A percentile compares a stretch with the other conserved stretches of the same genome.
phyloP scores from a whole-genome alignment of 2,888 invertebrate genomes.

The Ormyrus pomaceus region DNA sequence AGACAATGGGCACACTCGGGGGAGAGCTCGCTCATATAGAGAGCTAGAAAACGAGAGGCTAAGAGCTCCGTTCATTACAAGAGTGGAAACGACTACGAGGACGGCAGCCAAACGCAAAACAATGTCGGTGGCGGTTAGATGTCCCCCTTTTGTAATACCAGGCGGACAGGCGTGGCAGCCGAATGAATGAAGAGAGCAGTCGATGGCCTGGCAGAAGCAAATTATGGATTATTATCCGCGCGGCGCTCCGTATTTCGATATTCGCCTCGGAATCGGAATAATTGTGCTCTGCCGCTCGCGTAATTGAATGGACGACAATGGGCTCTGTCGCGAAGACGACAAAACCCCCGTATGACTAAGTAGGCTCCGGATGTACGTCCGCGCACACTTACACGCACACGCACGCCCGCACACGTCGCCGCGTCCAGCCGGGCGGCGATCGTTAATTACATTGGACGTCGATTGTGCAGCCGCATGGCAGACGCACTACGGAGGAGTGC shows the following conservation, averaged over 20 bases:
- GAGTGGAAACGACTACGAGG: background rate
- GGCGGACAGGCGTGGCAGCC: background rate
- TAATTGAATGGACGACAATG: constrained; percentile 34
- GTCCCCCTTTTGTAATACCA: constrained; percentile 23
- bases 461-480: constrained; percentile 14
- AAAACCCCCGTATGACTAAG: constrained; percentile 25
- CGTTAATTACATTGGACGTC: constrained; percentile 42
- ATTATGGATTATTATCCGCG: constrained; percentile 37
- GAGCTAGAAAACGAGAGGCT: constrained; percentile 6
- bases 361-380: background rate
- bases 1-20: constrained; percentile 23
- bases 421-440: background rate
- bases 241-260: constrained; percentile 12
- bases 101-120: constrained; percentile 31
- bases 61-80: constrained; percentile 39
- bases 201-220: background rate
- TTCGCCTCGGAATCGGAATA: constrained; percentile 29
- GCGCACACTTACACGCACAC: background rate
- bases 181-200: no score
- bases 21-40: background rate
- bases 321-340: background rate
- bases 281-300: background rate
- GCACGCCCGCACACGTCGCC: background rate
- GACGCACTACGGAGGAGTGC: background rate
- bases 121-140: constrained; percentile 31